phyloP scores from a whole-genome alignment of 2,113 vertebrate species.

The Cygnus atratus region DNA sequence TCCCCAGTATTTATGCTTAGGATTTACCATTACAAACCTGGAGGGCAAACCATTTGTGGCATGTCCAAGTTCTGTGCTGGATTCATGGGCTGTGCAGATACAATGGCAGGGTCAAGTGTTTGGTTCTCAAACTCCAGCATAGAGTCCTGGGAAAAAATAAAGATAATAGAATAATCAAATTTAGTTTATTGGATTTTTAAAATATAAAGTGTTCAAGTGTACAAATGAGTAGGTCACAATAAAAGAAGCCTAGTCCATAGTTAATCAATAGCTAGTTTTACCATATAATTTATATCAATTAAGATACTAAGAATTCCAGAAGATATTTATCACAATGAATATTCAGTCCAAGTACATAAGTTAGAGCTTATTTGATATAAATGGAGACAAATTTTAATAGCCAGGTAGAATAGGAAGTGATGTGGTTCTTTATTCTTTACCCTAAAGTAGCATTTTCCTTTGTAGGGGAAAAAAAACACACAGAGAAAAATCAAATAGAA shows the following conservation, averaged over 20 bases:
- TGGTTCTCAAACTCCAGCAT: constrained; percentile 98
- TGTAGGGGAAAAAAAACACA: not conserved
- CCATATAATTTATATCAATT: not conserved
- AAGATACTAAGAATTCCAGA: not conserved
- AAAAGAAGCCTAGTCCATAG: not conserved
- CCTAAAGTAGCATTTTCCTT: not conserved
- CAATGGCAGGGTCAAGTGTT: constrained; percentile 94
- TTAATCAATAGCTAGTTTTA: not conserved
- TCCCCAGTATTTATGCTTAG: not conserved
- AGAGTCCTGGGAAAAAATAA: constrained; percentile 81
- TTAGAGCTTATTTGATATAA: not conserved
- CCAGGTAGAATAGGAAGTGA: not conserved
- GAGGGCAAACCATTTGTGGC: constrained; percentile 89
- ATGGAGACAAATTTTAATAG: not conserved
- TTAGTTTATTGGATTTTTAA: not conserved
- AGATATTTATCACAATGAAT: not conserved
- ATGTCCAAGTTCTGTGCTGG: constrained; percentile 87
- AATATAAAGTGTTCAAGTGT: accelerated
- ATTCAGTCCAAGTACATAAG: not conserved
- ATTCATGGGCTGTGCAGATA: constrained; percentile 98
- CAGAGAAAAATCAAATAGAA: not conserved
- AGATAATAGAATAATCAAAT: not conserved
- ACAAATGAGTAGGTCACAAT: not conserved
- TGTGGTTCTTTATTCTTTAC: not conserved
- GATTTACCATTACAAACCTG: constrained; percentile 79